phyloP scores from a whole-genome alignment of 2,888 invertebrate genomes.

The Cataglyphis rosenhaueri region DNA sequence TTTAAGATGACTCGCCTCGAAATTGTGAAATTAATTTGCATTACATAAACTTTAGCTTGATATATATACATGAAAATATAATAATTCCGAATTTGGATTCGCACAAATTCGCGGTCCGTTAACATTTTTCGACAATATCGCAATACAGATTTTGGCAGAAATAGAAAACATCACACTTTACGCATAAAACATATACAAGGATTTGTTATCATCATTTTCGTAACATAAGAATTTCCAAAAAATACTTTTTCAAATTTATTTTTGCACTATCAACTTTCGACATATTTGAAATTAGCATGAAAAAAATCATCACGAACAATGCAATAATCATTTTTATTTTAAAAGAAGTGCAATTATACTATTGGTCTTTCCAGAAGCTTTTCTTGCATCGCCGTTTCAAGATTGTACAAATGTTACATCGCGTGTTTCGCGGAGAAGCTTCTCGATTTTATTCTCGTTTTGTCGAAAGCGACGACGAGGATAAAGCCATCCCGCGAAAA shows the following conservation, averaged over 20 bases:
- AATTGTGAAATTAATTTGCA: conserved; percentile 23
- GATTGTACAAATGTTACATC: background rate
- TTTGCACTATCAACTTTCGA: background rate
- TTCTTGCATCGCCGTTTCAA: background rate
- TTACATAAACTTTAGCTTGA: conserved; percentile 23
- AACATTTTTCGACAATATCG: conserved; percentile 22
- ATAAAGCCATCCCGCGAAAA: conserved; percentile 38
- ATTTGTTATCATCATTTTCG: conserved; percentile 10
- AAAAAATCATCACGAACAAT: background rate
- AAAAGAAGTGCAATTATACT: background rate
- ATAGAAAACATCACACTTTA: background rate
- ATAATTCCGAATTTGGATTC: conserved; percentile 16
- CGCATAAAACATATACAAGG: background rate
- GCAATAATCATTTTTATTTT: conserved; percentile 4
- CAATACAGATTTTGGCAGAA: conserved; percentile 33
- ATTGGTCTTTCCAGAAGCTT: background rate
- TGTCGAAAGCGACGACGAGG: conserved; percentile 11
- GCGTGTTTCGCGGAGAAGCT: conserved; percentile 4
- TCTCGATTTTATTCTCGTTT: conserved; percentile 10
- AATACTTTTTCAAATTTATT: background rate
- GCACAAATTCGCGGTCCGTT: conserved; percentile 11
- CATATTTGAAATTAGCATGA: background rate
- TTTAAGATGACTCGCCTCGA: conserved; percentile 10
- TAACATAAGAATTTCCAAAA: background rate
- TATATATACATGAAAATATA: conserved; percentile 34